Base-by-base conservation (phyloP, 2,113 vertebrate species). In the Pheucticus melanocephalus region DNA sequence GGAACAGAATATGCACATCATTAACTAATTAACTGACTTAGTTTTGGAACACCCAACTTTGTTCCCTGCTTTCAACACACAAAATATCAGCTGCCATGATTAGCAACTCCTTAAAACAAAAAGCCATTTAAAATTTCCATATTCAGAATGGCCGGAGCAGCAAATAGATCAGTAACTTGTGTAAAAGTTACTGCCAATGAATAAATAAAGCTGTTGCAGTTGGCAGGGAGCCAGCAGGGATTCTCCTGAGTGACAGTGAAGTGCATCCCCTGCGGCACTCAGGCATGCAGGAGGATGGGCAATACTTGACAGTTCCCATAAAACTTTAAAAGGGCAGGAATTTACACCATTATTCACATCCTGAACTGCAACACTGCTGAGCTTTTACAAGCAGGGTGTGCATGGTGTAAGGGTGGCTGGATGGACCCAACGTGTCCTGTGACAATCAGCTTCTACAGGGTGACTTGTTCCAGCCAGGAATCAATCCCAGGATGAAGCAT, bases 391-490 rank as follows among this genome's bases (percentile, higher is more conserved):
- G 63, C 37, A 5, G 33, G 40, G 21, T 30, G 1, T 0, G 10
- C 1, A 0, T 2, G n/a, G 59, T 48, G 4, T 18, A 15, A 50
- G 40, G 3, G 61, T 35, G 54, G 64, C 60, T 48, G 60, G 68
- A 68, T 14, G 56, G 93, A 78, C 69, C 85, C 79, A 73, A 7
- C 35, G 12, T 25, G 5, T 42, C 57, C 80, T 21, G n/a, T n/a
- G 82, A 42, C 30, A 64, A 39, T n/a, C 79, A 33, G 71, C 65
- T 88, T 75, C 88, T 61, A 33, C 20, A 6, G 44, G 42, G 27
- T 18, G 16, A 53, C 88, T 95, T 93, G 93, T 92, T 95, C 75
- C 91, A 56, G 24, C 60, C 40, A 54, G 48, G 83, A 88, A 82
- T 31, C 37, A 63, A 33, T 1, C 7, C 39, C 44, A 79, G 51